Base-by-base conservation (phyloP, 2,797 vertebrate genomes). In the Parauchenoglanis punctatus region DNA sequence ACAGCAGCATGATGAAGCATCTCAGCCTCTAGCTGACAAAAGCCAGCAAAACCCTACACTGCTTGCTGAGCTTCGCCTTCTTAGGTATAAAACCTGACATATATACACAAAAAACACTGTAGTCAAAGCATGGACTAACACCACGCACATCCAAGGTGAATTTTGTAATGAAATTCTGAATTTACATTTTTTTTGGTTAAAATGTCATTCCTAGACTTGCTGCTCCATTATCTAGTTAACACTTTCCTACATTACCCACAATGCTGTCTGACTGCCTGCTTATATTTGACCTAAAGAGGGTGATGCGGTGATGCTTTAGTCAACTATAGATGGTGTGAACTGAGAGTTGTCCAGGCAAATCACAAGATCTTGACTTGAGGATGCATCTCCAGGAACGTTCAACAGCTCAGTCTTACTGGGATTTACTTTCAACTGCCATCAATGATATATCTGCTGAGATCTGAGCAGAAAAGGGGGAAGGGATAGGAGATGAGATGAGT, bases 31-130 rank as follows among this genome's bases (percentile, higher is more conserved):
- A 0, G 97, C 97, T 0, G 98, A 99, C 93, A 97, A 96, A 92
- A 97, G 95, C 23, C 98, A 99, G 85, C 99, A 99, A 90, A 99
- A 99, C 92, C 98, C 98, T 86, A 98, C 97, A 31, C 96, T 99
- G 81, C 96, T 99, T 88, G 96, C 99, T 70, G 98, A 99, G 92
- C 97, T 99, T 72, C 95, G 97, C 82, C 97, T 98, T 92, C 97
- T 99, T 92, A 98, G 99, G 99, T 99, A 94, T 76, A 76, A 59
- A 65, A 31, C 6, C 23, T 15, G 70, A 17, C 23, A 2, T 54
- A 46, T 31, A 78, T 40, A 87, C 59, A 61, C 59, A 28, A 49
- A 49, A 25, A n/a, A 65, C n/a, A 31, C 44, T 44, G 1, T 44
- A 23, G 35, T 44, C 70, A 5, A 15, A 35, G n/a, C 68, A 40